phyloP scores from a whole-genome alignment of 1,140 invertebrate genomes.

The Brachionus rotundiformis region DNA sequence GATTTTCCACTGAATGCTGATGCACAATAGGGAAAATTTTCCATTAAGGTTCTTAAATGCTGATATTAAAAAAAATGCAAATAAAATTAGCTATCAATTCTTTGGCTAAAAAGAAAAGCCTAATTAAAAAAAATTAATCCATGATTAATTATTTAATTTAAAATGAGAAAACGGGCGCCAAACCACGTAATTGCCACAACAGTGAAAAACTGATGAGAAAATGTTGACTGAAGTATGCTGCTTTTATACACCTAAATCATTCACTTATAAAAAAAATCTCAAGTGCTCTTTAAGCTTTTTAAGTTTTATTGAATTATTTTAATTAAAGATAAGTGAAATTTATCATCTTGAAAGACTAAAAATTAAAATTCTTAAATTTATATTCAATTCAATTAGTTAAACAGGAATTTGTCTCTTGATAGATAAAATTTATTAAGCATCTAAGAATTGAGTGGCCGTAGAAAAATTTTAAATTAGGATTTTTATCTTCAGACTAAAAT shows the following conservation, averaged over 20 bases:
- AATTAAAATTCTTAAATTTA: no score
- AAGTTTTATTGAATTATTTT: conserved; percentile 1
- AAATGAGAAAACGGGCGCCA: not conserved
- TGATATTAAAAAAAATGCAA: not conserved
- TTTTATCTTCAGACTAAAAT: not conserved
- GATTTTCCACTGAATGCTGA: not conserved
- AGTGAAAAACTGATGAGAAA: not conserved
- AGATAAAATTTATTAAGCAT: not conserved
- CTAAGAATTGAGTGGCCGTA: no score
- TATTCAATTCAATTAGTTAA: no score
- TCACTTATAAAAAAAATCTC: not conserved
- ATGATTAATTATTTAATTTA: not conserved
- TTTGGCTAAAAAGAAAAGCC: not conserved
- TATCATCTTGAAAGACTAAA: no score
- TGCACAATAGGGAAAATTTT: not conserved
- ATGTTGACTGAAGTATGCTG: not conserved
- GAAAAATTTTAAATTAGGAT: not conserved
- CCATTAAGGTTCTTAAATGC: not conserved
- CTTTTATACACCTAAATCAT: not conserved
- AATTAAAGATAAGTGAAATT: conserved; percentile 10
- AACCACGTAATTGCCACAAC: not conserved
- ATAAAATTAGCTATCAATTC: not conserved
- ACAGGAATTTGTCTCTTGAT: not conserved
- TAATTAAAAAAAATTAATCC: conserved; percentile 5
- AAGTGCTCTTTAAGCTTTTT: not conserved